Percentiles rank a stretch among this genome's conserved stretches.
Conservation (phyloP, 2,888 invertebrate species). For the Endotricha flammealis region DNA sequence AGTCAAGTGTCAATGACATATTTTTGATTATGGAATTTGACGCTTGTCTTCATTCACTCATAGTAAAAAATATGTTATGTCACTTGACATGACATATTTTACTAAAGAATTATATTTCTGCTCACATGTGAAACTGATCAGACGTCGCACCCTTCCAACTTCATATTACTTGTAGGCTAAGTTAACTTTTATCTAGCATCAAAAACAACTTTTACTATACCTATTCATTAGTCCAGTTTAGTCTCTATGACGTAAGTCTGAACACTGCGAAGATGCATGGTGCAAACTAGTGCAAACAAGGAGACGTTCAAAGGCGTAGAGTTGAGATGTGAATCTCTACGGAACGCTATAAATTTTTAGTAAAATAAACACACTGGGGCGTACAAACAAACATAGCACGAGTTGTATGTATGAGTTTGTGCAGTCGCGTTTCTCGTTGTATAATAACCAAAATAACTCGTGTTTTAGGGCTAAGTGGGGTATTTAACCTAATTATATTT, state of each 20-base stretch:
- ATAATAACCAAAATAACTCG: constrained; percentile 4
- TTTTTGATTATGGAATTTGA: too few relatives aligned
- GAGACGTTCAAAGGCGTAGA: constrained; percentile 52
- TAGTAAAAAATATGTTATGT: too few relatives aligned
- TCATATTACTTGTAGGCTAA: too few relatives aligned
- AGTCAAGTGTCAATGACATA: too few relatives aligned
- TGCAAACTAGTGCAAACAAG: constrained; percentile 35
- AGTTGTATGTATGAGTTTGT: constrained; percentile 28
- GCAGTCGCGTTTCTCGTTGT: constrained; percentile 11
- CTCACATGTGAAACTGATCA: too few relatives aligned
- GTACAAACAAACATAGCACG: constrained; percentile 54
- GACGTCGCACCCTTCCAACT: too few relatives aligned
- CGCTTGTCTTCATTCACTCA: too few relatives aligned
- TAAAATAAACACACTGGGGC: constrained; percentile 58
- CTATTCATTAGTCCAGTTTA: background rate
- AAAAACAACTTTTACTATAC: too few relatives aligned
- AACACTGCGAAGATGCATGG: constrained; percentile 31
- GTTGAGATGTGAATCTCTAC: constrained; percentile 41
- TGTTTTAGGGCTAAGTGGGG: constrained; percentile 10
- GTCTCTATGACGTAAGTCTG: constrained; percentile 12
- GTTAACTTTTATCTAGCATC: too few relatives aligned
- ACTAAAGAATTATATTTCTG: too few relatives aligned
- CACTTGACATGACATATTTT: too few relatives aligned
- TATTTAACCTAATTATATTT: constrained; percentile 1
- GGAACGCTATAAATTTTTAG: constrained; percentile 61